Evolutionary conservation across 1,140 invertebrate species (phyloP), one percentile per base, ranked within the genome.

Genomic region (Heliconius melpomene): DNA sequence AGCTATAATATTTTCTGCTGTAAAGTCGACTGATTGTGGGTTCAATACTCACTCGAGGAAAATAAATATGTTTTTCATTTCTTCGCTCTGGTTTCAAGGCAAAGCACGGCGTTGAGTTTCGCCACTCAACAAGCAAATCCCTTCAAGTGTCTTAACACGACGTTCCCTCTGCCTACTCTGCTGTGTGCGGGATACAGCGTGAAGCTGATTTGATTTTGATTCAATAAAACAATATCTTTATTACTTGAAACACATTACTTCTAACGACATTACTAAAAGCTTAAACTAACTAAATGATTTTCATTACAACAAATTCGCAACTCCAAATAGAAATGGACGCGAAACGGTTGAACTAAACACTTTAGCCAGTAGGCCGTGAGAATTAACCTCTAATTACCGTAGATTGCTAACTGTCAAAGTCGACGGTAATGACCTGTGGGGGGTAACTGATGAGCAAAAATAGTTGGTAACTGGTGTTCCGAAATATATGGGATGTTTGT

Each of bases 381-480:
- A 66, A 76, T 76, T 76, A 76, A 76, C 75, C 38, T 76, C 75
- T 76, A 66, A 76, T 76, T 76, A 76, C 74, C 54, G 74, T 20
- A 29, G 52, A 75, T 60, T 66, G 20, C 50, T 66, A 75, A 75
- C 75, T 66, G 36, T 23, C 57, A 26, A 46, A 76, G 54, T 76
- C 29, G 26, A 40, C 75, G 75, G 54, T 76, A 76, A 76, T 76
- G 75, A 60, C 57, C 8, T 74, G 13, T 46, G 72, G 23, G 18
- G 36, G 75, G 9, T 76, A 76, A 66, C 54, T 76, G 75, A 76
- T 76, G 75, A 76, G 54, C 54, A 66, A 76, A 76, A 76, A 76
- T 76, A 76, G 32, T 76, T 66, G 7, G 36, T 7, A 26, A 29
- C 74, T 75, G 7, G 18, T 60, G 57, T 76, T 70, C 32, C 5